Base-by-base conservation (phyloP, 2,797 vertebrate genomes). In the Megaceryle alcyon region DNA sequence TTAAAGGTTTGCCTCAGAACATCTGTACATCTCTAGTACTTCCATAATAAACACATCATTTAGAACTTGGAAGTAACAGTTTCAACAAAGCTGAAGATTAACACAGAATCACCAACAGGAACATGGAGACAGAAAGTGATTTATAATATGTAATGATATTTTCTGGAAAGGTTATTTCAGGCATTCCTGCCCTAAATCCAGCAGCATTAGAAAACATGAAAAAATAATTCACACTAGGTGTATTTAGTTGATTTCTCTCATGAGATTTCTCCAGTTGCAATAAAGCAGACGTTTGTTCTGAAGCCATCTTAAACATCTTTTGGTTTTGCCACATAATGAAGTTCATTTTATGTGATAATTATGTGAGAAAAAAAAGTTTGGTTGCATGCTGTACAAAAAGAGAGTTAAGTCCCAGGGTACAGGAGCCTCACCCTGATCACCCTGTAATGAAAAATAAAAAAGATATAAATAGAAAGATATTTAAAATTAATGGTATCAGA, bases 281-380 rank as follows among this genome's bases (percentile, higher is more conserved):
- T 69, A 49, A 82, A 64, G 21, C 3, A 65, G 5, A 0, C 39
- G 60, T 51, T 63, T 69, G 29, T 25, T 82, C 64, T 53, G 51
- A 91, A 76, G 10, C n/a, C 28, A 44, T 11, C 14, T 69, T 43
- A 6, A 8, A 19, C 4, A 10, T 44, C 9, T 61, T 57, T 65
- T 63, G 10, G 2, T 21, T 93, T 95, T 28, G 20, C 7, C 33
- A 43, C 7, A 8, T 33, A n/a, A 29, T 23, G 12, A 12, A 1
- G 1, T 41, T 82, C 0, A 0, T 39, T 84, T 77, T 82, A 18
- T 66, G 33, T 9, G 4, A 43, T 37, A 80, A 26, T 49, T 41
- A 64, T 12, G 15, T 28, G 20, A 78, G 21, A 46, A 68, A 49
- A 54, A 77, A 37, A 10, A 2, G 1, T n/a, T 78, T 48, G 11